Evolutionary conservation across 2,113 vertebrate genomes (phyloP).

Genomic region (Myotis lucifugus): DNA sequence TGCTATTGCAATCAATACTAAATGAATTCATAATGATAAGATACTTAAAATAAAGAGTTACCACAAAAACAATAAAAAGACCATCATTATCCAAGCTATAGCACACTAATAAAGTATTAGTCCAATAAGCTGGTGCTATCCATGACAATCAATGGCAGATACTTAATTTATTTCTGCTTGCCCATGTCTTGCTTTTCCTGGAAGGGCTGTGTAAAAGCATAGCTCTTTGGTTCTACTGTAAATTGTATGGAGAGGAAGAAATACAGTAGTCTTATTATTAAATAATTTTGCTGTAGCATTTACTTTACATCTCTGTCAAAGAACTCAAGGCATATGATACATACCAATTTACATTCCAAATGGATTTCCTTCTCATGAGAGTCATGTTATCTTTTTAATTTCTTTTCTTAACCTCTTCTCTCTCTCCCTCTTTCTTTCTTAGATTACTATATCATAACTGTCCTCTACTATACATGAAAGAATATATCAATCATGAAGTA

Average conservation of each 20-base stretch:
- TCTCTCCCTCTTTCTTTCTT: not conserved
- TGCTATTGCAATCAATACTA: conserved; percentile 84
- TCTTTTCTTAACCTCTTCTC: not conserved
- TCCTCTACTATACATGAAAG: not conserved
- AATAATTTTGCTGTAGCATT: conserved; percentile 47
- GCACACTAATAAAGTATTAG: conserved; percentile 79
- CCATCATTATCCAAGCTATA: conserved; percentile 76
- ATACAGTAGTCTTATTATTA: conserved; percentile 52
- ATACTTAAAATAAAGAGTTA: conserved; percentile 86
- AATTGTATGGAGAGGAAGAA: conserved; percentile 43
- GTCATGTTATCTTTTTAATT: not conserved
- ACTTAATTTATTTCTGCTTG: conserved; percentile 72
- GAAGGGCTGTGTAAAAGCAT: conserved; percentile 64
- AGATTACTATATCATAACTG: not conserved
- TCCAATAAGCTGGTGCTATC: conserved; percentile 70
- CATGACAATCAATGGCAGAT: conserved; percentile 66
- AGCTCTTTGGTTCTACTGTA: conserved; percentile 56
- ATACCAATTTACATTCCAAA: not conserved
- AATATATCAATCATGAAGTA: not conserved
- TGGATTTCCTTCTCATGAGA: not conserved
- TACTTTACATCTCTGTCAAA: conserved; percentile 54
- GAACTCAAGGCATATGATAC: conserved; percentile 9
- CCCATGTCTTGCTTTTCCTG: conserved; percentile 72
- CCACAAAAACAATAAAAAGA: conserved; percentile 83
- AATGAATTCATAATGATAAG: conserved; percentile 88